These are phyloP conservation scores for Lophius piscatorius DNA, from an alignment of 2,113 vertebrate species.

Conservation along the genomic window DNA sequence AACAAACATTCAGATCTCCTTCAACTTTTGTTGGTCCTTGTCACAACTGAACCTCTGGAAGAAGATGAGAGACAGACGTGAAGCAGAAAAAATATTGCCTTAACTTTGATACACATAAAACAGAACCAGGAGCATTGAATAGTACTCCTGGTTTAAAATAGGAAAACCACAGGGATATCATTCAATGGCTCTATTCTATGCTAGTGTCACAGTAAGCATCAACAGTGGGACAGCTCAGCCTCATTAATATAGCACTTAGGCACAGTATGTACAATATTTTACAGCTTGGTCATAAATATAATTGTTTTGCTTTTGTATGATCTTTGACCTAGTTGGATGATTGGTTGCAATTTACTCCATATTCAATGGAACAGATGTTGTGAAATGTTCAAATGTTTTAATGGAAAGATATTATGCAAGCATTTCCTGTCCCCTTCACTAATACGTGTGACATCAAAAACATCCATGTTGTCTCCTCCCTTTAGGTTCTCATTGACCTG, in stretches of 20 bases:
- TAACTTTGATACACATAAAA: neutral
- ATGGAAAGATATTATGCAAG: no score
- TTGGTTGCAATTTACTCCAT: no score
- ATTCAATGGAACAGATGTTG: no score
- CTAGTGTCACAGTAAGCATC: neutral
- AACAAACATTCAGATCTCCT: no score
- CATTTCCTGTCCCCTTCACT: neutral
- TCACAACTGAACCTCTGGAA: no score
- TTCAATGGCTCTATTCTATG: neutral
- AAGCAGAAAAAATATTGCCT: neutral
- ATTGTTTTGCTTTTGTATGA: neutral
- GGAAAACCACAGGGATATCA: neutral
- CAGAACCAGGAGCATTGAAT: neutral
- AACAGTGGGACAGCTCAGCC: neutral
- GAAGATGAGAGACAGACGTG: no score
- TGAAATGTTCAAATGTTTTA: no score
- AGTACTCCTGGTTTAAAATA: neutral
- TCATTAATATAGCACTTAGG: neutral
- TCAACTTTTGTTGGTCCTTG: no score
- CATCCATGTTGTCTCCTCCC: neutral
- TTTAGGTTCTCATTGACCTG: slow-evolving; percentile 89
- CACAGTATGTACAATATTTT: neutral
- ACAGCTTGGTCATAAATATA: neutral
- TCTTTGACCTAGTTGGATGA: no score
- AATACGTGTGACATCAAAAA: neutral